Conservation (phyloP, 1,140 invertebrate genomes). For the Brachionus rotundiformis region DNA sequence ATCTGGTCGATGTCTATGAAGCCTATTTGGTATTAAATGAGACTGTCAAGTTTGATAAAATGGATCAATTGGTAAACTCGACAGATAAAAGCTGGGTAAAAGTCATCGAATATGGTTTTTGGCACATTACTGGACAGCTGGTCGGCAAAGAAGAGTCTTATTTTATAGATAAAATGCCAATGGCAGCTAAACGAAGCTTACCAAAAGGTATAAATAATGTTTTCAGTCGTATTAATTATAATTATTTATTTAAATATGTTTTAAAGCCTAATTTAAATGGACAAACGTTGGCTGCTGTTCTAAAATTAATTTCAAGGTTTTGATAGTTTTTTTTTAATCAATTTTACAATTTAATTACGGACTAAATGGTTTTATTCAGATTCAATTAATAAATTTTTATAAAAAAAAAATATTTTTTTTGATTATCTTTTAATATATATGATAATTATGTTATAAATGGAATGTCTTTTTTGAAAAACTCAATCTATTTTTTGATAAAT, state of each 20-base stretch:
- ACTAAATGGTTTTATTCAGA: slow-evolving; percentile 5
- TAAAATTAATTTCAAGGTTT: slow-evolving; percentile 28
- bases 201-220: slow-evolving; percentile 41
- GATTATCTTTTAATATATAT: too few species aligned
- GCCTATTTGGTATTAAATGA: neutral
- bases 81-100: slow-evolving; percentile 22
- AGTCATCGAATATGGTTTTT: slow-evolving; percentile 31
- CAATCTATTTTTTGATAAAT: too few species aligned
- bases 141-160: neutral
- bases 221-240: slow-evolving; percentile 26
- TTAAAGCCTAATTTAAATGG: slow-evolving; percentile 47
- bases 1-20: neutral
- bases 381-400: slow-evolving; percentile 5
- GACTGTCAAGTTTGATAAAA: neutral
- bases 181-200: slow-evolving; percentile 11
- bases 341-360: neutral
- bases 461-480: too few species aligned
- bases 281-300: slow-evolving; percentile 24
- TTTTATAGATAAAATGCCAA: neutral
- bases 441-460: too few species aligned
- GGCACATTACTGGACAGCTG: slow-evolving; percentile 7
- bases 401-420: neutral
- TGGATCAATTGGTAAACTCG: slow-evolving; percentile 5
- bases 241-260: slow-evolving; percentile 49
- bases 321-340: slow-evolving; percentile 12